Percentiles rank a stretch among this genome's conserved stretches.
phyloP scores from a whole-genome alignment of 2,797 vertebrate genomes.

The Clarias laeviceps region DNA sequence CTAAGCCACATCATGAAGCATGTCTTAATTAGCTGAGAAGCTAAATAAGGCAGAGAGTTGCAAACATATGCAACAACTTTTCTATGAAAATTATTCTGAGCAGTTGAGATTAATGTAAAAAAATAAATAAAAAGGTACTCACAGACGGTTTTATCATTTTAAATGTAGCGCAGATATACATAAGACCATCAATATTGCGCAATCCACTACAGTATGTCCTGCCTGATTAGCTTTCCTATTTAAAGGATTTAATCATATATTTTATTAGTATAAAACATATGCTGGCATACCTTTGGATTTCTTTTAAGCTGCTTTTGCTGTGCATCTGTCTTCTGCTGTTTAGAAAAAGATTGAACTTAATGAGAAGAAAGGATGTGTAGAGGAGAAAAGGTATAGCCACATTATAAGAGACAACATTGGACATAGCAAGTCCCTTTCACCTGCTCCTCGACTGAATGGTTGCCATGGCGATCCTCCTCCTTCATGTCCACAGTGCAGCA shows the following conservation, averaged over 20 bases:
- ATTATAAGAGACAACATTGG: slow-evolving; percentile 51
- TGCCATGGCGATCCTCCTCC: slow-evolving; percentile 24
- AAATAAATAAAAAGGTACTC: too few species aligned
- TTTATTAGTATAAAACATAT: not conserved
- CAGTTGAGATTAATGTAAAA: not conserved
- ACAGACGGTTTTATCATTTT: not conserved
- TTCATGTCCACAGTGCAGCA: slow-evolving; percentile 30
- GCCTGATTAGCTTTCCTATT: not conserved
- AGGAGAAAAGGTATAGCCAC: slow-evolving; percentile 43
- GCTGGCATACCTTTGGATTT: slow-evolving; percentile 83
- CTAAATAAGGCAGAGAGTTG: not conserved
- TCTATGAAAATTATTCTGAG: not conserved
- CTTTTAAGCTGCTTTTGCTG: slow-evolving; percentile 86
- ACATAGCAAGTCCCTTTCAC: slow-evolving; percentile 6
- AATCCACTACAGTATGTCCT: not conserved
- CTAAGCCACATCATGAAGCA: not conserved
- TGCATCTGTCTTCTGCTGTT: slow-evolving; percentile 73
- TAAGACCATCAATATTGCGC: not conserved
- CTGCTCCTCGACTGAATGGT: slow-evolving; percentile 17
- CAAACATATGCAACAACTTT: not conserved
- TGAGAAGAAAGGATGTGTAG: slow-evolving; percentile 43
- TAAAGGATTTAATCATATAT: not conserved
- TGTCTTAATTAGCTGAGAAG: not conserved
- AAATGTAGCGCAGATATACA: not conserved
- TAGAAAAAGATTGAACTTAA: slow-evolving; percentile 51